Evolutionary conservation across 2,113 vertebrate species (phyloP).

Genomic region (Proterorhinus semilunaris): DNA sequence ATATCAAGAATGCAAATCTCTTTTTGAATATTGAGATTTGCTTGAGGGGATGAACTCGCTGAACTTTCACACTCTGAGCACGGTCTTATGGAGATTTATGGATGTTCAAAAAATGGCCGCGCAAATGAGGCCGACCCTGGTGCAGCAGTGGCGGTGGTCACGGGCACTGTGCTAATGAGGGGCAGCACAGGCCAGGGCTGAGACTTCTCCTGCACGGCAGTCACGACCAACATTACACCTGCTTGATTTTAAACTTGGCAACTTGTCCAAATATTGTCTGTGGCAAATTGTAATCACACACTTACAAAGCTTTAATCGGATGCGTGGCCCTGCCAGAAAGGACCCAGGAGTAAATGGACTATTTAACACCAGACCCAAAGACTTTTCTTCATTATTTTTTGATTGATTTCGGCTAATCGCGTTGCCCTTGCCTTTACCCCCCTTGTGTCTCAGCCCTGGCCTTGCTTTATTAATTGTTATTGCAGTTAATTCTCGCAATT

Average conservation of each 20-base stretch:
- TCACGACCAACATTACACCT: background rate
- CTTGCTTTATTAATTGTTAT: constrained; percentile 37
- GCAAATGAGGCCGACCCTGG: constrained; percentile 42
- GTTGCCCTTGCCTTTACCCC: background rate
- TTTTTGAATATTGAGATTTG: background rate
- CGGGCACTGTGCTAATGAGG: constrained; percentile 47
- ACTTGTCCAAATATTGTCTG: too few species aligned
- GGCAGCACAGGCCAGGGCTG: constrained; percentile 21
- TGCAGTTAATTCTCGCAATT: constrained; percentile 12
- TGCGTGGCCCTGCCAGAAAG: too few species aligned
- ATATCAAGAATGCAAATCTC: too few species aligned
- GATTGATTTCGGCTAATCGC: constrained; percentile 4
- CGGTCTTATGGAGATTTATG: constrained; percentile 45
- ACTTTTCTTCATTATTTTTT: background rate
- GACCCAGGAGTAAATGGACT: too few species aligned
- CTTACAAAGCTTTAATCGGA: too few species aligned
- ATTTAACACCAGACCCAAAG: background rate
- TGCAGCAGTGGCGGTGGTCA: constrained; percentile 26
- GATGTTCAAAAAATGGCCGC: constrained; percentile 23
- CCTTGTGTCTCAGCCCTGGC: background rate
- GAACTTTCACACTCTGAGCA: constrained; percentile 27
- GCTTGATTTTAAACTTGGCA: background rate
- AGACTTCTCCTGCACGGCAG: background rate
- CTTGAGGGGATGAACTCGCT: constrained; percentile 20
- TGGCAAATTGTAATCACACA: too few species aligned